Base-by-base conservation (phyloP, 2,113 vertebrate species). In the Gymnorhina tibicen region DNA sequence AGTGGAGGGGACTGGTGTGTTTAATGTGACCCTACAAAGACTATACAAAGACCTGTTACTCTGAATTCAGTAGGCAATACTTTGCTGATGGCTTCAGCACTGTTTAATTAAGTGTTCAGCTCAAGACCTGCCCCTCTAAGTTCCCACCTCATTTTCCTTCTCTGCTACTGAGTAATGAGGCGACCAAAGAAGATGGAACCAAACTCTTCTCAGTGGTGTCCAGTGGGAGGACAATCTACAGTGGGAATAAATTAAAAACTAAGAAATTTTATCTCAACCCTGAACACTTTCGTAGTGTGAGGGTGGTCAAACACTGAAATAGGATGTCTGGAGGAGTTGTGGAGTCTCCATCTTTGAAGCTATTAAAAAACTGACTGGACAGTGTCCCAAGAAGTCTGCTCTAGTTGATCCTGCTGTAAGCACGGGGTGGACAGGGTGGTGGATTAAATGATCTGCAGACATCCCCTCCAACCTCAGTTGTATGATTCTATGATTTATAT, bases 371-470 rank as follows among this genome's bases (percentile, higher is more conserved):
- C 3, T 35, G 24, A 11, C 20, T 27, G 6, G 9, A 62, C 28
- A 85, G 28, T 19, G 15, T 32, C 37, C 28, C 2, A 5, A n/a
- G 53, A 35, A 73, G 11, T 47, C 15, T 59, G 20, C 13, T 68
- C 10, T 26, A 39, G 16, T 3, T 53, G 42, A 67, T 58, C 27
- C n/a, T 77, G 15, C 59, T 91, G 42, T 3, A 2, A 88, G n/a
- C 16, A 73, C 0, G 0, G 6, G 10, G 17, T 49, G 7, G 7
- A 67, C 6, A 5, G 2, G 3, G 3, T 26, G 10, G 6, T 33
- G 9, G 10, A 49, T 58, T 21, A 85, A 63, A 80, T 1, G 2
- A 56, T 16, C n/a, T 68, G n/a, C 24, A 63, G 64, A 58, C 16
- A 28, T 49, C 5, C 16, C 18, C 15, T 77, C n/a, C 9, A 49